Conservation (phyloP, 2,797 vertebrate genomes). For the Novumbra hubbsi region DNA sequence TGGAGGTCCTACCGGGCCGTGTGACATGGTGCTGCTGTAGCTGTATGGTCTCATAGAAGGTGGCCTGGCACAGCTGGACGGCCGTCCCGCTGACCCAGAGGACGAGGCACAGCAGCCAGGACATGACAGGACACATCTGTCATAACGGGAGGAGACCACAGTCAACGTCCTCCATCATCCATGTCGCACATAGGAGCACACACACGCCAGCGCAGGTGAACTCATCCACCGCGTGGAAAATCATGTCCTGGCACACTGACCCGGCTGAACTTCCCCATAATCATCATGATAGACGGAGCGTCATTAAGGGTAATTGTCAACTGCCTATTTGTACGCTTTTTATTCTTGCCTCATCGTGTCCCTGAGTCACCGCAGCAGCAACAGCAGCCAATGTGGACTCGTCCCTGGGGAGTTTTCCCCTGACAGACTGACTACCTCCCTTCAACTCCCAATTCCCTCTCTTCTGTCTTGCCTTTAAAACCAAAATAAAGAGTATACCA, state of each 20-base stretch:
- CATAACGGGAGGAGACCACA: constrained; percentile 16
- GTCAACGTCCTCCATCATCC: constrained; percentile 1
- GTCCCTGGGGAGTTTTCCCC: constrained; percentile 71
- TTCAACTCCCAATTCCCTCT: constrained; percentile 60
- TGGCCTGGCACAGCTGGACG: constrained; percentile 92
- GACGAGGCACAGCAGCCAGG: constrained; percentile 96
- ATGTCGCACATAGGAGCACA: neutral
- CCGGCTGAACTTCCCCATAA: neutral
- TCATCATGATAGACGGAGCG: constrained; percentile 38
- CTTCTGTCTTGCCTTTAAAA: constrained; percentile 49
- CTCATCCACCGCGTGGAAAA: neutral
- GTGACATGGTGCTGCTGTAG: constrained; percentile 92
- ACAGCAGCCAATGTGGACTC: constrained; percentile 62
- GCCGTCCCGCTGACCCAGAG: constrained; percentile 95
- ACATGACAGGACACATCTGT: constrained; percentile 92
- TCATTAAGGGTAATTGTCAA: constrained; percentile 53
- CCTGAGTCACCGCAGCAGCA: constrained; percentile 50
- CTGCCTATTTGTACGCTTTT: constrained; percentile 34
- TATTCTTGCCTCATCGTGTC: constrained; percentile 53
- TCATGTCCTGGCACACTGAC: neutral
- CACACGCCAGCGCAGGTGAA: neutral
- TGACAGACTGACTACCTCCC: constrained; percentile 69
- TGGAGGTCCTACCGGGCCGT: constrained; percentile 85
- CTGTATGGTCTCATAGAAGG: constrained; percentile 93
- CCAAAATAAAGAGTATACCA: constrained; percentile 58